phyloP scores from a whole-genome alignment of 2,797 vertebrate species.

The Zalophus californianus region DNA sequence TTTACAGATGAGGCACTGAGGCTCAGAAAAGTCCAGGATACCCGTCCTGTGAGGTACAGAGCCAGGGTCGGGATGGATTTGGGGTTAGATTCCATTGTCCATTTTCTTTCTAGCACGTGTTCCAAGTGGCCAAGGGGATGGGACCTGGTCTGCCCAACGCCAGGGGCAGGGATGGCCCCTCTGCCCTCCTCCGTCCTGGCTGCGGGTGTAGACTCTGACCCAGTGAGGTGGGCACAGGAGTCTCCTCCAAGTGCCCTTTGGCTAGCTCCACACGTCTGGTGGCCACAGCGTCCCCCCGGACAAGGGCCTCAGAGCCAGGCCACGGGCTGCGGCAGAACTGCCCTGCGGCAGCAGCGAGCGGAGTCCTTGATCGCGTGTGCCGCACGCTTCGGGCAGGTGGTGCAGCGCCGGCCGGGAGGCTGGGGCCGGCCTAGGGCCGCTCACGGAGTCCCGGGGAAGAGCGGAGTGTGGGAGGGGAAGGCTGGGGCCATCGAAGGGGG shows the following conservation, averaged over 20 bases:
- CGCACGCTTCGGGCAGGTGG: background rate
- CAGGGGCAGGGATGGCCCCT: too few relatives aligned
- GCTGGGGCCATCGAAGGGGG: background rate
- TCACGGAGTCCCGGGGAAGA: background rate
- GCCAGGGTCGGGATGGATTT: background rate
- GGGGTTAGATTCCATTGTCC: accelerated
- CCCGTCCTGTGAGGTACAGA: background rate
- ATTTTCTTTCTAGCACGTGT: background rate
- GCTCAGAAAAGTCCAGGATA: background rate
- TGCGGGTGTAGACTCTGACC: background rate
- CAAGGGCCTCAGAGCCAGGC: background rate
- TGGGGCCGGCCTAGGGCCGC: background rate
- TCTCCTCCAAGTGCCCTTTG: background rate
- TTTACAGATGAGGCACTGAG: background rate
- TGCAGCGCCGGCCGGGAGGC: background rate
- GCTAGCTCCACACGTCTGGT: accelerated
- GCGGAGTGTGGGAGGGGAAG: accelerated
- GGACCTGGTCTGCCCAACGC: background rate
- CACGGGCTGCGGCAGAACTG: accelerated
- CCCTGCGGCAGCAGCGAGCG: accelerated
- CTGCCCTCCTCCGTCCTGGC: background rate
- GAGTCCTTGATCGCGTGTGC: background rate
- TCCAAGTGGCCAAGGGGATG: background rate
- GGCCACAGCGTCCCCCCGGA: background rate
- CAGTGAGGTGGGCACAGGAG: background rate